Base-by-base conservation (phyloP, 1,140 invertebrate species). In the Microvelia longipes region DNA sequence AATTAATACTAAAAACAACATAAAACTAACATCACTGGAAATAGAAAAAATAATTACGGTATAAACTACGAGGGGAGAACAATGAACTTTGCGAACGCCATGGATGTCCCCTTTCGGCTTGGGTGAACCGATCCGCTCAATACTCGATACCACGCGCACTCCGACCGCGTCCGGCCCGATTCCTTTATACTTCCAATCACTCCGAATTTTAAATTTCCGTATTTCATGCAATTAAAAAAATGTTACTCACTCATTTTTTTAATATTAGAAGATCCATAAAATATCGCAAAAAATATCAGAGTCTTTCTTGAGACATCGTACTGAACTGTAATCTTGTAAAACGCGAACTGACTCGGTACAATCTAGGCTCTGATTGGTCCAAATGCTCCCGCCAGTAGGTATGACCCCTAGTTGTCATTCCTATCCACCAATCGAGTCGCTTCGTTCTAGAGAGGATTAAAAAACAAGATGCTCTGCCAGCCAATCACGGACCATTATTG, bases 371-470 rank as follows among this genome's bases (percentile, higher is more conserved):
- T 80, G 79, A 81, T 81, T 81, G 80, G 79, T 77, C 77, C 78
- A 77, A 79, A 80, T 78, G 79, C 78, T 78, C 77, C 77, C 74
- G 77, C 77, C 78, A 76, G 77, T 68, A 73, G 68, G 73, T 73
- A 72, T 68, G 67, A 67, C 68, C 72, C 68, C 67, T 73, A 68
- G 71, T 75, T 74, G 73, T 73, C 73, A 72, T 73, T 71, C 72
- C 83, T 82, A 82, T 79, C 81, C 80, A 82, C 83, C 85, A 85
- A 85, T 85, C 82, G 83, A 81, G 82, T 82, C 82, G 82, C 82
- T 81, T 81, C 81, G 85, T 84, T 80, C 81, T 82, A 81, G 79
- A 78, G 78, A 77, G 79, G 79, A 83, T 82, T 81, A 75, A 75
- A 76, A 76, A 76, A 75, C 72, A 73, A 71, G 72, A 73, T 73